Percentiles rank a stretch among this genome's conserved stretches.
Conservation (phyloP, 2,797 vertebrate genomes). For the Sebastes matsubarae region DNA sequence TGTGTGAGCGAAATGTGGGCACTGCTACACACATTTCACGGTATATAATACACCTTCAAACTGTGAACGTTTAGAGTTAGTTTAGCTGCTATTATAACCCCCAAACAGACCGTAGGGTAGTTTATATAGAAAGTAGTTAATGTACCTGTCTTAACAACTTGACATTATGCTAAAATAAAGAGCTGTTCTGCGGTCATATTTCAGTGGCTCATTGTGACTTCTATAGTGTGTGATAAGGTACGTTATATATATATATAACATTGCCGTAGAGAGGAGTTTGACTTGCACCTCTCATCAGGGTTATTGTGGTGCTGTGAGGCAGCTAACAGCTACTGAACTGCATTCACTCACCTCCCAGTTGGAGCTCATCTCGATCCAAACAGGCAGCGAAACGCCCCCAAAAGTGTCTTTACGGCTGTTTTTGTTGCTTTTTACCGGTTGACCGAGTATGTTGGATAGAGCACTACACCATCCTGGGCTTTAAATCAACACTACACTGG, state of each 20-base stretch:
- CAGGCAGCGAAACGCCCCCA: slow-evolving; percentile 45
- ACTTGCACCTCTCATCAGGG: neutral
- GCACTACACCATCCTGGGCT: neutral
- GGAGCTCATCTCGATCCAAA: slow-evolving; percentile 59
- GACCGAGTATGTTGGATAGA: neutral
- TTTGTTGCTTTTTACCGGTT: neutral
- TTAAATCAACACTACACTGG: slow-evolving; percentile 1
- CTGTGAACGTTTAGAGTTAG: slow-evolving; percentile 4
- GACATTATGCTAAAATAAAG: neutral
- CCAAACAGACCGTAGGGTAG: neutral
- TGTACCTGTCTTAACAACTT: neutral
- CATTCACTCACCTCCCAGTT: slow-evolving; percentile 73
- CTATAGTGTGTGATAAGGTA: neutral
- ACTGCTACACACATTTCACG: neutral
- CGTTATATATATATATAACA: neutral
- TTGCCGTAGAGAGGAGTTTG: no score
- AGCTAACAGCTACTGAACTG: slow-evolving; percentile 16
- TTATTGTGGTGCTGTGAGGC: slow-evolving; percentile 11
- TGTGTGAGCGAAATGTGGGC: neutral
- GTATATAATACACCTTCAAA: neutral
- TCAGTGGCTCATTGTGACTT: neutral
- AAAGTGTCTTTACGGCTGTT: slow-evolving; percentile 18
- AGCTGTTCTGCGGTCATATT: neutral
- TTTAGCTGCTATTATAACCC: neutral
- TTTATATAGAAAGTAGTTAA: no score